phyloP scores from a whole-genome alignment of 64 coral and sea anemone genomes.

The Platygyra sinensis region DNA sequence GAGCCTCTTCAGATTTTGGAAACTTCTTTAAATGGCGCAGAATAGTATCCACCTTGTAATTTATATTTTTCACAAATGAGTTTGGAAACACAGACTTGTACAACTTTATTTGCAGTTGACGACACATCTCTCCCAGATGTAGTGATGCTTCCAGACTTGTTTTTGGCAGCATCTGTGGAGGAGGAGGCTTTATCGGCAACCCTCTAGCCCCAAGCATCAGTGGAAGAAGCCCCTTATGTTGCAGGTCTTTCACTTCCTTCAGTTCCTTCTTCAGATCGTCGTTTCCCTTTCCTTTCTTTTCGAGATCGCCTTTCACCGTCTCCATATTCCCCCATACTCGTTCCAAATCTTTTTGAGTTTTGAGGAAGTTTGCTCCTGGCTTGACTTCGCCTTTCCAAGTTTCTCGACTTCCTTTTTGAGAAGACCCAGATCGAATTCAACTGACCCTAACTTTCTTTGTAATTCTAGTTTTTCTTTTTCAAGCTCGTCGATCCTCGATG shows the following conservation, averaged over 20 bases:
- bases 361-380: background rate
- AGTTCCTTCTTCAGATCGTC: background rate
- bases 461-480: slow-evolving; percentile 3
- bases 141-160: background rate
- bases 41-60: background rate
- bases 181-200: background rate
- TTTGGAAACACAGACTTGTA: slow-evolving; percentile 3
- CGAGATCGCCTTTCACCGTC: background rate
- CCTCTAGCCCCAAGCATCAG: background rate
- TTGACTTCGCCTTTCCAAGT: background rate
- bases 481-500: background rate
- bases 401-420: slow-evolving; percentile 7
- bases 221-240: background rate
- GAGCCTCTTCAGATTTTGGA: background rate
- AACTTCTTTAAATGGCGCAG: background rate
- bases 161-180: background rate
- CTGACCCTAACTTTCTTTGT: background rate
- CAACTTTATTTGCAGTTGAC: slow-evolving; percentile 3
- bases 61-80: too few relatives aligned
- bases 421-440: background rate
- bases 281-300: background rate
- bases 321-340: background rate
- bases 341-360: background rate
- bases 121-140: slow-evolving; percentile 28
- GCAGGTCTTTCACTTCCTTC: background rate